These are phyloP conservation scores for Plumapathes pennacea DNA, from an alignment of 92 coral and sea anemone species.

Conservation along the genomic window DNA sequence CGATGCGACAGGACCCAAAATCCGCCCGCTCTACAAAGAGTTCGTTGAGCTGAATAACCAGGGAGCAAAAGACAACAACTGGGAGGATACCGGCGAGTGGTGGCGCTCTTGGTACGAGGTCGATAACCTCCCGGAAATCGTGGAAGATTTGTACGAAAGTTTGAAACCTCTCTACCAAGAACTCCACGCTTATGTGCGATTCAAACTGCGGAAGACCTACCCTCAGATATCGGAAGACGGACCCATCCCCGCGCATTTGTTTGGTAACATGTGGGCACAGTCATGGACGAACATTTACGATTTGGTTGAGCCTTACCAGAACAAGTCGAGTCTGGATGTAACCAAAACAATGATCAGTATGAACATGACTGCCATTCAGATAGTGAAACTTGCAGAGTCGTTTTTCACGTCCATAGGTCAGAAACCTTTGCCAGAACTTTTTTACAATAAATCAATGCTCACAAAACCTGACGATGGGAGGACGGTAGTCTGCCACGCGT, in stretches of 20 bases:
- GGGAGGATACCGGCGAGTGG: conserved; percentile 59
- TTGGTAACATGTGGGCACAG: conserved; percentile 94
- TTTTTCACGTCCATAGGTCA: conserved; percentile 74
- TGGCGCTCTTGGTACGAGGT: conserved; percentile 77
- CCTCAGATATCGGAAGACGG: conserved; percentile 35
- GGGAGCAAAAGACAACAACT: conserved; percentile 75
- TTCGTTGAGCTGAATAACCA: conserved; percentile 73
- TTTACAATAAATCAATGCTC: conserved; percentile 64
- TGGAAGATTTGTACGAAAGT: conserved; percentile 66
- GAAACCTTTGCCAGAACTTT: conserved; percentile 46
- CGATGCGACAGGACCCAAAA: conserved; percentile 71
- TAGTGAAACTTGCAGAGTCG: conserved; percentile 67
- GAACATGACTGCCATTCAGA: conserved; percentile 31
- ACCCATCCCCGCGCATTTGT: conserved; percentile 80
- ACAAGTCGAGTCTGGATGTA: conserved; percentile 70
- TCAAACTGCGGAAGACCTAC: conserved; percentile 44
- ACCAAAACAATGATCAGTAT: conserved; percentile 51
- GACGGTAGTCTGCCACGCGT: conserved; percentile 78
- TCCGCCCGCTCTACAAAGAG: conserved; percentile 53
- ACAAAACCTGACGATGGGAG: conserved; percentile 68
- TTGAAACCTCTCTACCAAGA: conserved; percentile 84
- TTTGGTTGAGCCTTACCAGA: conserved; percentile 66
- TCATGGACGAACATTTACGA: conserved; percentile 75
- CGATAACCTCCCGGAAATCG: conserved; percentile 42
- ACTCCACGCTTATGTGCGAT: conserved; percentile 87